phyloP scores from a whole-genome alignment of 2,113 vertebrate species.

The Peromyscus californicus region DNA sequence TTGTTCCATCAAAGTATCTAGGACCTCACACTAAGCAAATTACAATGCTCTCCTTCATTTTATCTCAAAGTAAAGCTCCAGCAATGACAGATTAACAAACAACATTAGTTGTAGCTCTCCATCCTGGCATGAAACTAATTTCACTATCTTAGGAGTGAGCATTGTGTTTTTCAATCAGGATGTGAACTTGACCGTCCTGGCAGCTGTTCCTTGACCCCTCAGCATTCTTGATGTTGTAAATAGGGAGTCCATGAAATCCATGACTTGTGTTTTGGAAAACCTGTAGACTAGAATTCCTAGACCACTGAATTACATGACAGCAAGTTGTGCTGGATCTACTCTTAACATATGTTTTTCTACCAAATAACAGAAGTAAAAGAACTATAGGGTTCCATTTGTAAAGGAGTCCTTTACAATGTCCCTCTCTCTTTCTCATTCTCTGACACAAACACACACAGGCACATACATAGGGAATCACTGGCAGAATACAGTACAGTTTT shows the following conservation, averaged over 20 bases:
- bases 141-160: slow-evolving; percentile 45
- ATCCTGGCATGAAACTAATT: slow-evolving; percentile 72
- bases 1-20: not conserved
- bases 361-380: not conserved
- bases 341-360: not conserved
- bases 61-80: slow-evolving; percentile 68
- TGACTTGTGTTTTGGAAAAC: not conserved
- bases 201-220: not conserved
- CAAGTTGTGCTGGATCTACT: not conserved
- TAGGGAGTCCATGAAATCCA: slow-evolving; percentile 6
- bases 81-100: slow-evolving; percentile 68
- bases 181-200: not conserved
- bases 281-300: not conserved
- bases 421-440: not conserved
- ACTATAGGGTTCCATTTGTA: not conserved
- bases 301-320: not conserved
- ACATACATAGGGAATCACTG: not conserved
- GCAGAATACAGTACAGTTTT: not conserved
- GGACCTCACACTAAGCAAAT: not conserved
- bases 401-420: not conserved
- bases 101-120: slow-evolving; percentile 33
- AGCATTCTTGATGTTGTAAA: not conserved
- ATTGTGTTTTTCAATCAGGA: slow-evolving; percentile 50
- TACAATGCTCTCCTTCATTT: slow-evolving; percentile 57
- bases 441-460: not conserved